A percentile compares a stretch with the other conserved stretches of the same genome.
phyloP scores from a whole-genome alignment of 2,113 vertebrate species.

The Deroptyus accipitrinus region DNA sequence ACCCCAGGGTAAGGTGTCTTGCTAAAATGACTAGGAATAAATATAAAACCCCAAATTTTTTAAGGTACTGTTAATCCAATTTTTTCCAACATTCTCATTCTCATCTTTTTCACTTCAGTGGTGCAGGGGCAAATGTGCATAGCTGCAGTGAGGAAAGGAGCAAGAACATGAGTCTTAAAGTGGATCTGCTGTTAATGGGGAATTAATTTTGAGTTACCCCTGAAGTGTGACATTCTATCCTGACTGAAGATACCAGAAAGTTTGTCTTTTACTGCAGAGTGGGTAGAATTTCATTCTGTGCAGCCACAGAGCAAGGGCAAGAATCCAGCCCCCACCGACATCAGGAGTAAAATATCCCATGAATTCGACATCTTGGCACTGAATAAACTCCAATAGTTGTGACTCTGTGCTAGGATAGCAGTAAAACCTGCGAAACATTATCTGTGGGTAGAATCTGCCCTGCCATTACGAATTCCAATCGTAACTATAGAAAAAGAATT shows the following conservation, averaged over 20 bases:
- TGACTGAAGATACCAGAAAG: neutral
- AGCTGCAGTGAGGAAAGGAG: neutral
- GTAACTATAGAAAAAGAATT: neutral
- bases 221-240: conserved; percentile 25
- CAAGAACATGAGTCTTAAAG: neutral
- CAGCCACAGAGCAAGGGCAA: conserved; percentile 26
- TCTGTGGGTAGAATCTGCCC: neutral
- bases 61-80: neutral
- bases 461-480: neutral
- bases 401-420: neutral
- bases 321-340: conserved; percentile 32
- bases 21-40: neutral
- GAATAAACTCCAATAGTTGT: neutral
- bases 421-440: conserved; percentile 8
- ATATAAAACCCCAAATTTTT: neutral
- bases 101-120: neutral
- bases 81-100: neutral
- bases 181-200: neutral
- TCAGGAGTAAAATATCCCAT: conserved; percentile 47
- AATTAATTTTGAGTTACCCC: neutral
- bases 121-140: neutral
- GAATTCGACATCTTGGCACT: conserved; percentile 41
- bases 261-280: neutral
- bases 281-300: conserved; percentile 10
- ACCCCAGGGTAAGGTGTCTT: neutral